These are phyloP conservation scores for Podocnemis expansa DNA, from an alignment of 2,113 vertebrate species.

Conservation along the genomic window DNA sequence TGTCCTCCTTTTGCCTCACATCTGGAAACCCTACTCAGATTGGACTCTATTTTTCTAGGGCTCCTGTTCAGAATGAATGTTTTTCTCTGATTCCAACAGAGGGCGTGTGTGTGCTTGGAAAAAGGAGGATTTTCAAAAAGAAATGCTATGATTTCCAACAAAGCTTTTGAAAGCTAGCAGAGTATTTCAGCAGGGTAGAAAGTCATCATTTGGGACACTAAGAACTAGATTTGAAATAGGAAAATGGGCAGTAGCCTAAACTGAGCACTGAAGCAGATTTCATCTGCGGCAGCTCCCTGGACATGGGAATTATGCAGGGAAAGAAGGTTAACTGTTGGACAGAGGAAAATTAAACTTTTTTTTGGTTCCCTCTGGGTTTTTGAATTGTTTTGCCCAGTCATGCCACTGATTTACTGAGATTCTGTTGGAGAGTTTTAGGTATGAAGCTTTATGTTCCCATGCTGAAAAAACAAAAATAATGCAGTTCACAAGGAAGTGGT, in stretches of 20 bases:
- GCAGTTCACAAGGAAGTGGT: background rate
- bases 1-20: too few relatives aligned
- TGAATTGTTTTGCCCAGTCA: background rate
- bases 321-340: fast-evolving
- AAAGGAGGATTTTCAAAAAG: background rate
- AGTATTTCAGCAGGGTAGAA: background rate
- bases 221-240: background rate
- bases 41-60: background rate
- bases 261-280: background rate
- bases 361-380: fast-evolving
- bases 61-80: background rate
- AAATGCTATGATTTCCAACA: background rate
- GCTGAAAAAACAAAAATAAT: background rate
- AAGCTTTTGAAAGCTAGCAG: fast-evolving
- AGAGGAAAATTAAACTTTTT: fast-evolving
- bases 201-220: background rate
- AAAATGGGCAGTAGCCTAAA: background rate
- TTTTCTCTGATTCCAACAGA: background rate
- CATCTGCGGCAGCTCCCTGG: background rate
- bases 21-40: too few relatives aligned
- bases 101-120: background rate
- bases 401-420: background rate
- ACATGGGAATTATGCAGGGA: background rate
- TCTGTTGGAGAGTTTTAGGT: background rate
- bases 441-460: background rate